phyloP scores from a whole-genome alignment of 2,888 invertebrate species.

The Napeogenes inachia region DNA sequence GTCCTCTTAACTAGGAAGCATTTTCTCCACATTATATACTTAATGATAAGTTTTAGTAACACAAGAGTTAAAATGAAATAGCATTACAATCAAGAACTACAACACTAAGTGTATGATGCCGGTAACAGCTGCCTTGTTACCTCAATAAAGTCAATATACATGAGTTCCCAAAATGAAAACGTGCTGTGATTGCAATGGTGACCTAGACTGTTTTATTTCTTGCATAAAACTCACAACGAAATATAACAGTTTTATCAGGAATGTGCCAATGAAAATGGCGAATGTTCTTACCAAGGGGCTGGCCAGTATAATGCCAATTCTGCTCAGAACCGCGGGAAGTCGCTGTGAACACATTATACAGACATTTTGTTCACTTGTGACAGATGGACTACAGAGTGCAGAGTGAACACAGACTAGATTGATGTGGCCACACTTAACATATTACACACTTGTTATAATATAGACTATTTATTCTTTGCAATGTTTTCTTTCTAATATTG shows the following conservation, averaged over 20 bases:
- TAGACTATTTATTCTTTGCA: conserved; percentile 56
- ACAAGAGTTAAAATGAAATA: conserved; percentile 6
- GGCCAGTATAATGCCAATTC: conserved; percentile 97
- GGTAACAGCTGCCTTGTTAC: no score
- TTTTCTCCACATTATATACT: not conserved
- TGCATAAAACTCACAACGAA: conserved; percentile 42
- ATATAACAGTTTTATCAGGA: conserved; percentile 63
- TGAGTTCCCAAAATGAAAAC: conserved; percentile 36
- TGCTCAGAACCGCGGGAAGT: conserved; percentile 96
- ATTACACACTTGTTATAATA: conserved; percentile 13
- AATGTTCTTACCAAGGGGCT: conserved; percentile 92
- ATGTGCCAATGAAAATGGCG: conserved; percentile 73
- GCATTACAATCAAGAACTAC: not conserved
- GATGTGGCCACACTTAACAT: conserved; percentile 57
- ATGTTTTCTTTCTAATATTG: conserved; percentile 57
- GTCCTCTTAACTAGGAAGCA: not conserved
- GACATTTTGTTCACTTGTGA: conserved; percentile 77
- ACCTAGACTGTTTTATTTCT: conserved; percentile 39
- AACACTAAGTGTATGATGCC: conserved; percentile 1
- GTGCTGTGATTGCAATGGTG: conserved; percentile 41
- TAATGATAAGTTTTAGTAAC: not conserved
- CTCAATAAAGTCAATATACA: conserved; percentile 31
- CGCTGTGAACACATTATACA: conserved; percentile 89
- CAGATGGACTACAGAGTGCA: conserved; percentile 69
- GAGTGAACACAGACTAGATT: conserved; percentile 70